Conservation (phyloP, 2,888 invertebrate species). For the Meandrusa payeni region DNA sequence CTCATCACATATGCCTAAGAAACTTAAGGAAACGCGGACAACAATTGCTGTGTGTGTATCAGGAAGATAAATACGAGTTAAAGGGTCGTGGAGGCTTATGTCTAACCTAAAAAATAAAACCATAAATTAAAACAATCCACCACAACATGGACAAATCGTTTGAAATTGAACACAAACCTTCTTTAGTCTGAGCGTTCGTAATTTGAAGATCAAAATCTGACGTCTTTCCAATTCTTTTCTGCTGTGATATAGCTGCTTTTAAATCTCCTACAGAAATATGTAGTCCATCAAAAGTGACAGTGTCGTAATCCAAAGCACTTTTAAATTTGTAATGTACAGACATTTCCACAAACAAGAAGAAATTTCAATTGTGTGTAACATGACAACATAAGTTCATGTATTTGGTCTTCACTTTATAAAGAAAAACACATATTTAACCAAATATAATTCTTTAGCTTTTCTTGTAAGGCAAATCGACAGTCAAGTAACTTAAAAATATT, state of each 20-base stretch:
- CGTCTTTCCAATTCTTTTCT: constrained; percentile 96
- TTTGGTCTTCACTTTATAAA: constrained; percentile 6
- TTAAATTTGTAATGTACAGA: constrained; percentile 99
- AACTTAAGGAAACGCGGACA: too few relatives aligned
- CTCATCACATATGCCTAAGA: too few relatives aligned
- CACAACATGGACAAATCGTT: too few relatives aligned
- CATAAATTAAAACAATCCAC: too few relatives aligned
- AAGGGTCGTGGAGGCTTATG: too few relatives aligned
- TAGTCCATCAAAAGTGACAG: constrained; percentile 97
- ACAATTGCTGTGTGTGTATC: too few relatives aligned
- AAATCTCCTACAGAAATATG: constrained; percentile 97
- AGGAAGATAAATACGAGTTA: too few relatives aligned
- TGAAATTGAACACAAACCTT: constrained; percentile 89
- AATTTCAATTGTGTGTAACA: constrained; percentile 41
- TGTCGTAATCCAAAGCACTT: constrained; percentile 96
- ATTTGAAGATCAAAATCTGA: constrained; percentile 98
- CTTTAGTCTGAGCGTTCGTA: constrained; percentile 97
- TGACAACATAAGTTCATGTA: constrained; percentile 39
- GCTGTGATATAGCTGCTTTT: constrained; percentile 96
- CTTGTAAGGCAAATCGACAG: background rate
- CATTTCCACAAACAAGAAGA: constrained; percentile 77
- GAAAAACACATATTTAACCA: constrained; percentile 11
- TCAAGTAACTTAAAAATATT: background rate
- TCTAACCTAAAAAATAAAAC: too few relatives aligned
- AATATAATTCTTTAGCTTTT: constrained; percentile 1